Evolutionary conservation across 2,113 vertebrate species (phyloP).

Genomic region (Ploceus nigricollis): DNA sequence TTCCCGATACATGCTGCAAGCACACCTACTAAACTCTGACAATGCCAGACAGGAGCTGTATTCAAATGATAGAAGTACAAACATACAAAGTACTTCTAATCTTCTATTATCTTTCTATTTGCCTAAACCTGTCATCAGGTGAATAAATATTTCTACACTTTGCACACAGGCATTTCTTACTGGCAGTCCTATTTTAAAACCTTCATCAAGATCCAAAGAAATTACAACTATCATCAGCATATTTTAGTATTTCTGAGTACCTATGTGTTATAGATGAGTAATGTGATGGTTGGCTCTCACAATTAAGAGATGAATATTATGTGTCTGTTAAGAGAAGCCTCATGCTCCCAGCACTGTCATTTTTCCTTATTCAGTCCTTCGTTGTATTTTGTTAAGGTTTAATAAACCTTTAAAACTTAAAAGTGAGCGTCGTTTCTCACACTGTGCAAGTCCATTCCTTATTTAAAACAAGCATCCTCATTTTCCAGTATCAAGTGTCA

Average conservation of each 20-base stretch:
- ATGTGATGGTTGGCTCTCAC: not conserved
- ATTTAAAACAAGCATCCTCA: not conserved
- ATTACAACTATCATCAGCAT: not conserved
- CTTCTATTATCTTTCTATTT: not conserved
- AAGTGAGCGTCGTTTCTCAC: not conserved
- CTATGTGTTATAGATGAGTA: not conserved
- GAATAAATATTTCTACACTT: not conserved
- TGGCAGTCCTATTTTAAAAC: not conserved
- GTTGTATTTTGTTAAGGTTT: not conserved
- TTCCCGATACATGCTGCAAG: not conserved
- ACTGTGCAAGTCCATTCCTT: not conserved
- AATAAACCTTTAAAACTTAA: not conserved
- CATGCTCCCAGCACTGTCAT: not conserved
- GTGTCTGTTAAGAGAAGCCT: not conserved
- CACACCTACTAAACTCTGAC: not conserved
- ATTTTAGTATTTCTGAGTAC: not conserved
- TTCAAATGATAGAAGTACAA: not conserved
- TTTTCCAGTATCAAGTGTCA: not conserved
- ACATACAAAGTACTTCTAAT: not conserved
- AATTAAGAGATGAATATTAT: not conserved
- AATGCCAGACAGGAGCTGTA: not conserved
- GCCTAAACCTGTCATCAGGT: not conserved
- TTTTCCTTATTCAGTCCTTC: not conserved
- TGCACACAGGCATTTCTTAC: not conserved
- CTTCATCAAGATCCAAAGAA: not conserved